Evolutionary conservation across 2,888 invertebrate species (phyloP).

Genomic region (Eretmocerus hayati): DNA sequence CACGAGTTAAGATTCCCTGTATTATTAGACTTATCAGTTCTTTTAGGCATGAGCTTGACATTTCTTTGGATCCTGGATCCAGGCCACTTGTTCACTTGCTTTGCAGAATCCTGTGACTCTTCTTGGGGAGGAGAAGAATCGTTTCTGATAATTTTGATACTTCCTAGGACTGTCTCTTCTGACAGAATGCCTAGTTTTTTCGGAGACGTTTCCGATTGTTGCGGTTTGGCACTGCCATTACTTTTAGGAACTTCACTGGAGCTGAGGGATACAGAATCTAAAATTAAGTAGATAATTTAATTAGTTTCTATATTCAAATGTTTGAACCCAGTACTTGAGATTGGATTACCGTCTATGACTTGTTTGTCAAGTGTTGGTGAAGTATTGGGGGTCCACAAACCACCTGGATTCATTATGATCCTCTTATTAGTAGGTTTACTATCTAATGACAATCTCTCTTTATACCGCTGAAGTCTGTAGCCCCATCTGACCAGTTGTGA

Average conservation of each 20-base stretch:
- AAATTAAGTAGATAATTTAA: too few species aligned
- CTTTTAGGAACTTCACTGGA: not conserved
- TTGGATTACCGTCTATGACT: slow-evolving; percentile 12
- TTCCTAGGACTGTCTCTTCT: slow-evolving; percentile 36
- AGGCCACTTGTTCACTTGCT: slow-evolving; percentile 30
- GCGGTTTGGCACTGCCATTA: slow-evolving; percentile 1
- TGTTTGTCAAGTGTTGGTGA: slow-evolving; percentile 17
- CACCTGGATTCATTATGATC: slow-evolving; percentile 39
- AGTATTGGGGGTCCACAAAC: slow-evolving; percentile 33
- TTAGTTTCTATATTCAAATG: too few species aligned
- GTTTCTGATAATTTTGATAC: slow-evolving; percentile 32
- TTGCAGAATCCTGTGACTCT: too few species aligned
- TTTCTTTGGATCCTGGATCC: slow-evolving; percentile 41
- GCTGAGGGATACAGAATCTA: too few species aligned
- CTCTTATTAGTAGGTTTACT: slow-evolving; percentile 31
- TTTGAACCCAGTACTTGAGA: too few species aligned
- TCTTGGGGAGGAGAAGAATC: not conserved
- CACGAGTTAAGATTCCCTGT: not conserved
- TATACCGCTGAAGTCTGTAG: slow-evolving; percentile 52
- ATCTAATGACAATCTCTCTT: slow-evolving; percentile 23
- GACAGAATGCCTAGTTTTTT: slow-evolving; percentile 37
- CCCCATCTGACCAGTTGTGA: slow-evolving; percentile 54
- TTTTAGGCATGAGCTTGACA: slow-evolving; percentile 40
- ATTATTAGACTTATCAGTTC: slow-evolving; percentile 28
- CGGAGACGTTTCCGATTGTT: slow-evolving; percentile 13